Evolutionary conservation across 2,797 vertebrate genomes (phyloP), one percentile per base, ranked within the genome.

Genomic region (Enteromius argenteus): DNA sequence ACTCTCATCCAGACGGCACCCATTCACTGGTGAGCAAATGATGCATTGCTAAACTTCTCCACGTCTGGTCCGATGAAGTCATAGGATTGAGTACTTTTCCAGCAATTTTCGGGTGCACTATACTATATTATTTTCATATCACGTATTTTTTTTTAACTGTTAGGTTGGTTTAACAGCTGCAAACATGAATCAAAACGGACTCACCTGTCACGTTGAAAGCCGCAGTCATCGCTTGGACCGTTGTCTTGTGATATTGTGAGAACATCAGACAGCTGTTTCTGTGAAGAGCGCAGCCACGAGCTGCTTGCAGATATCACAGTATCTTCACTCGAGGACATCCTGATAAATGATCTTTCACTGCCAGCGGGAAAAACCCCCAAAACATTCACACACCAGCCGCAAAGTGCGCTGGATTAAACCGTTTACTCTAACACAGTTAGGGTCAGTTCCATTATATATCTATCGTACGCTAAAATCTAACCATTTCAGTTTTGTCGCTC

Each of bases 261-360:
- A n/a, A 91, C 32, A 30, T 88, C 87, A 19, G 68, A 23, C 23
- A 90, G 74, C 21, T 85, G 76, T 6, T 56, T 49, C 19, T 69
- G 80, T 30, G 77, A 69, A 21, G 85, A 79, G 42, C 60, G 79
- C 44, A 74, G 73, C 90, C 90, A 91, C 8, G 90, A 86, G 35
- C 84, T 62, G n/a, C 75, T 49, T 23, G 30, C 89, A 15, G 64
- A 84, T 13, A 91, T 68, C 6, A 73, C 37, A n/a, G 30, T 81
- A 32, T 80, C 69, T 79, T 60, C 85, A 39, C 37, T 80, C n/a
- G 60, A n/a, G 44, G 49, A 71, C 78, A 89, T 83, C 49, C n/a
- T 77, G 35, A 51, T 19, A 11, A 72, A 13, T 58, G 3, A 53
- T n/a, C n/a, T 23, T 53, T 23, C 46, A 53, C 30, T 83, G 1